phyloP scores from a whole-genome alignment of 2,113 vertebrate species.

The Hystrix brachyura region DNA sequence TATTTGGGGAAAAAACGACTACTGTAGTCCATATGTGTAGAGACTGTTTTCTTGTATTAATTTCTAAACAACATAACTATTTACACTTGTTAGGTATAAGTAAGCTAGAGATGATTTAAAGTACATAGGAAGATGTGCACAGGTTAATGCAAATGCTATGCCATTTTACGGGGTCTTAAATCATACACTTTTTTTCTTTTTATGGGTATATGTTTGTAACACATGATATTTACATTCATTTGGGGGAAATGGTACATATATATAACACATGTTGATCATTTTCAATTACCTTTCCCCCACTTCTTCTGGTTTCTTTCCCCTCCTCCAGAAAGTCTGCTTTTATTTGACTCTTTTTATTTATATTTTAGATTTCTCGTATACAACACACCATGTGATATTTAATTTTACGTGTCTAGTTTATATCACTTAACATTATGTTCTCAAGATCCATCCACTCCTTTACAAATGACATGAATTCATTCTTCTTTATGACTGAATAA shows the following conservation, averaged over 20 bases:
- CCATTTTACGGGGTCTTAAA: neutral
- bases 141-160: neutral
- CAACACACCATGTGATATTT: neutral
- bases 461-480: neutral
- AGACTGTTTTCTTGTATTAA: neutral
- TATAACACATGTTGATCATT: neutral
- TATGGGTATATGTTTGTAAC: neutral
- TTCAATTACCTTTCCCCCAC: neutral
- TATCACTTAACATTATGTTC: neutral
- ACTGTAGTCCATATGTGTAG: neutral
- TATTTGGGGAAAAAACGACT: neutral
- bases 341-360: neutral
- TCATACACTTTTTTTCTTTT: neutral
- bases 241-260: neutral
- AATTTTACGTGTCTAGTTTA: neutral
- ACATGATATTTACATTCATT: neutral
- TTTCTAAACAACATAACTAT: neutral
- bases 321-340: neutral
- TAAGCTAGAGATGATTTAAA: neutral
- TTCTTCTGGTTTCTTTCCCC: neutral
- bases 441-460: neutral
- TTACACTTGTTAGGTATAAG: neutral
- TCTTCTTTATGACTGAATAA: neutral
- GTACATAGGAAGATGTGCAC: neutral
- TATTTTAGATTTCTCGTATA: neutral